phyloP scores from a whole-genome alignment of 2,888 invertebrate species.

The Chrysotoxum bicinctum region DNA sequence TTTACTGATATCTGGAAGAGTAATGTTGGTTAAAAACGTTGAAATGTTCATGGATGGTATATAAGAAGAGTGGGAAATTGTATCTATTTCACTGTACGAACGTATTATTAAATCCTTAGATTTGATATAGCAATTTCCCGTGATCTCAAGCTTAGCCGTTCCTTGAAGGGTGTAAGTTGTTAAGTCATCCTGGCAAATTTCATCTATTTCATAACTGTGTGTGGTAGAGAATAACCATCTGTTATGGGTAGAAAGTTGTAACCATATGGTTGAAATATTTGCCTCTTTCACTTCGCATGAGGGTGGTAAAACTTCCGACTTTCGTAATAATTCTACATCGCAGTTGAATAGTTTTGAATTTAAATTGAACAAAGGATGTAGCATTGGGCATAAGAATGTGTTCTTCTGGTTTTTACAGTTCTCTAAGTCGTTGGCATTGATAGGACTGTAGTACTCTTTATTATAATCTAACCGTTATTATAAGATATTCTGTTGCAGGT shows the following conservation, averaged over 20 bases:
- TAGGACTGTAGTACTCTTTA: neutral
- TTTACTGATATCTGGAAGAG: neutral
- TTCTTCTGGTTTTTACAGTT: neutral
- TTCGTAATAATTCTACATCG: neutral
- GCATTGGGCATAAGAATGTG: neutral
- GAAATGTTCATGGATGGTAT: neutral
- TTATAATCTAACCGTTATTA: neutral
- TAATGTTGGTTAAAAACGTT: neutral
- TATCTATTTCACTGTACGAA: neutral
- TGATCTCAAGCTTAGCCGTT: neutral
- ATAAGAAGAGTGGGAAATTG: neutral
- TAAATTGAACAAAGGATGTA: neutral
- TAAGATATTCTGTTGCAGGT: neutral
- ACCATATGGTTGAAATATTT: neutral
- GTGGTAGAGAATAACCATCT: neutral
- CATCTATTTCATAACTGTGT: neutral
- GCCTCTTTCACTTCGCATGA: neutral
- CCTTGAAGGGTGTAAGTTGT: neutral
- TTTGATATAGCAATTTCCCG: neutral
- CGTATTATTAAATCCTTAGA: neutral
- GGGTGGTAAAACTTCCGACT: neutral
- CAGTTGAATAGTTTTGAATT: neutral
- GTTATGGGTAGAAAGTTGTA: neutral
- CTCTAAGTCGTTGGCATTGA: neutral
- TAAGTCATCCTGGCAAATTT: neutral